phyloP scores from a whole-genome alignment of 2,888 invertebrate species.

The Lymantria monacha region DNA sequence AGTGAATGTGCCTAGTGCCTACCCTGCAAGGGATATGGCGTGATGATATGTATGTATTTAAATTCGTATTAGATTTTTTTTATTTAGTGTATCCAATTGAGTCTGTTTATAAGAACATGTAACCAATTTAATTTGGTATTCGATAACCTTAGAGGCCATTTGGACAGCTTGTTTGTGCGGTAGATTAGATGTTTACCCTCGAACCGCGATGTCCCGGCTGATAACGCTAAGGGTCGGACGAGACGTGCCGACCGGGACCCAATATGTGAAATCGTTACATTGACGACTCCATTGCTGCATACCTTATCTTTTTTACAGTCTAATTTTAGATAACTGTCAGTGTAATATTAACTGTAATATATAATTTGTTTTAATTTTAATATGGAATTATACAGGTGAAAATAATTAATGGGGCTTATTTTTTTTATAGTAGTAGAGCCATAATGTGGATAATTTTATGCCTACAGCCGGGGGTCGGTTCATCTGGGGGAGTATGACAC shows the following conservation, averaged over 20 bases:
- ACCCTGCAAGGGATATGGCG: no score
- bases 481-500: no score
- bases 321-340: conserved; percentile 46
- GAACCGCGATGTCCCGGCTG: conserved; percentile 65
- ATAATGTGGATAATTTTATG: no score
- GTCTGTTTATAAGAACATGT: conserved; percentile 49
- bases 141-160: conserved; percentile 70
- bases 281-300: conserved; percentile 60
- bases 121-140: conserved; percentile 72
- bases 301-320: conserved; percentile 60
- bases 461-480: no score
- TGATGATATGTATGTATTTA: no score
- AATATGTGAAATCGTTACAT: conserved; percentile 62
- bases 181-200: conserved; percentile 71
- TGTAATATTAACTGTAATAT: conserved; percentile 28
- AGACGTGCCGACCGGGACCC: conserved; percentile 60
- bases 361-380: conserved; percentile 15
- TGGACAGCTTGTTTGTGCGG: conserved; percentile 68
- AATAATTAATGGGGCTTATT: no score
- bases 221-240: conserved; percentile 59
- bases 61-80: conserved; percentile 23
- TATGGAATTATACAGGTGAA: not conserved
- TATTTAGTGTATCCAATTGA: conserved; percentile 37
- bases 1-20: no score
- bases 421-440: no score